A percentile compares a stretch with the other conserved stretches of the same genome.
These are phyloP conservation scores for Guaruba guarouba DNA, from an alignment of 2,113 vertebrate species.

Conservation along the genomic window DNA sequence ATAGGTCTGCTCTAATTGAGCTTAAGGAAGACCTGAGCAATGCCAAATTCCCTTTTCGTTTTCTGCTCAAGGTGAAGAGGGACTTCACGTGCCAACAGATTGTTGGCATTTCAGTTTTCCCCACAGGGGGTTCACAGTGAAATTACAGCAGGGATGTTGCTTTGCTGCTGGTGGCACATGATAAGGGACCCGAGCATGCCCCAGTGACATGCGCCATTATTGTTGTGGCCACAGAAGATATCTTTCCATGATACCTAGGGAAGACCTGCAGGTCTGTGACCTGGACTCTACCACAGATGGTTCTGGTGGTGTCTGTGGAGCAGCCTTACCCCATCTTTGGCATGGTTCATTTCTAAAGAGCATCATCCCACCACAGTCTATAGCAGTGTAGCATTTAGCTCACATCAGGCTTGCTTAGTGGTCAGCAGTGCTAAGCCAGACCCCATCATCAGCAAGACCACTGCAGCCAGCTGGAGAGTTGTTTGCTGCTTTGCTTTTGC, in stretches of 20 bases:
- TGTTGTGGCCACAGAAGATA: accelerated
- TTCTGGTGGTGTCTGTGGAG: accelerated
- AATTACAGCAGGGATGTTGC: neutral
- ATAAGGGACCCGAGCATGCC: accelerated
- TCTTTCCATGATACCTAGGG: neutral
- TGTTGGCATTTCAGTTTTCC: neutral
- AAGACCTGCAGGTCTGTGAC: neutral
- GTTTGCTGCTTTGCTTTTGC: accelerated
- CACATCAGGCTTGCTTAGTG: too few species aligned
- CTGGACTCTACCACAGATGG: accelerated
- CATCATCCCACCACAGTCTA: neutral
- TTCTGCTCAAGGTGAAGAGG: neutral
- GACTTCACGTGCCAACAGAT: neutral
- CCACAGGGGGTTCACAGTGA: accelerated
- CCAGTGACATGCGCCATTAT: accelerated
- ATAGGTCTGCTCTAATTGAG: neutral
- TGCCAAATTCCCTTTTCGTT: neutral
- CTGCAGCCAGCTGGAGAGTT: accelerated
- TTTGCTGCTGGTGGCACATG: neutral
- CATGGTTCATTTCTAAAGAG: accelerated
- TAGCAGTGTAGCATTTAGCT: neutral
- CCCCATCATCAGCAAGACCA: accelerated
- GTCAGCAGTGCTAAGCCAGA: neutral
- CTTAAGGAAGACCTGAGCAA: neutral
- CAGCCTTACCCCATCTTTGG: neutral